phyloP scores from a whole-genome alignment of 2,888 invertebrate genomes.

The Microdon myrmicae region DNA sequence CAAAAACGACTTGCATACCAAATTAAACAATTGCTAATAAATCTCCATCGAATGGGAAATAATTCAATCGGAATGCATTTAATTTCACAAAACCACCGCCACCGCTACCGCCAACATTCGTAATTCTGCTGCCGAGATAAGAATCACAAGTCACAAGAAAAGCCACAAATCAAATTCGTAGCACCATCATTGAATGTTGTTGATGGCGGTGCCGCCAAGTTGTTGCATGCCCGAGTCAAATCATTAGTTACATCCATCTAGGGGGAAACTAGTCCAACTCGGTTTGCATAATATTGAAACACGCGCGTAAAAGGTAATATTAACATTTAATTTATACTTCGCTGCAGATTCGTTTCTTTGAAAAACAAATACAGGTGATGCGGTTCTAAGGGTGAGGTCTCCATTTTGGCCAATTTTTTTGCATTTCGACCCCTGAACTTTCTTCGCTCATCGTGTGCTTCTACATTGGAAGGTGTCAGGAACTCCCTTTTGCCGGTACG shows the following conservation, averaged over 20 bases:
- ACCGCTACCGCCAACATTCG: constrained; percentile 29
- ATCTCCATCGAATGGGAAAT: constrained; percentile 35
- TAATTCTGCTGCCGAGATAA: constrained; percentile 41
- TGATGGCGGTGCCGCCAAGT: constrained; percentile 13
- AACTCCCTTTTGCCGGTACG: too few relatives aligned
- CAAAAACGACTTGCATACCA: constrained; percentile 1
- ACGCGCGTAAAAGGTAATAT: constrained; percentile 51
- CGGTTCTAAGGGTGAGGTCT: too few relatives aligned
- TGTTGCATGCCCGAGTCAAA: constrained; percentile 34
- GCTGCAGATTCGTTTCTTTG: too few relatives aligned
- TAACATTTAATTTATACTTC: constrained; percentile 40
- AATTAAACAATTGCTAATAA: constrained; percentile 9
- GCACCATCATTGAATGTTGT: not conserved
- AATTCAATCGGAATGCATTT: constrained; percentile 39
- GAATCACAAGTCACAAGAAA: constrained; percentile 37
- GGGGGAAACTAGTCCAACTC: constrained; percentile 67
- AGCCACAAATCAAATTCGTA: constrained; percentile 43
- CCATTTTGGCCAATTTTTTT: too few relatives aligned
- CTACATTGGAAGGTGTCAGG: too few relatives aligned
- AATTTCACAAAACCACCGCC: constrained; percentile 28
- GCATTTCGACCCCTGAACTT: too few relatives aligned
- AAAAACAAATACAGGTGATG: too few relatives aligned
- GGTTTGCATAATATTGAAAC: constrained; percentile 67
- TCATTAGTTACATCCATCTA: constrained; percentile 65
- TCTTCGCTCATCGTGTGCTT: too few relatives aligned